Base-by-base conservation (phyloP, 2,888 invertebrate species). In the Schrankia costaestrigalis region DNA sequence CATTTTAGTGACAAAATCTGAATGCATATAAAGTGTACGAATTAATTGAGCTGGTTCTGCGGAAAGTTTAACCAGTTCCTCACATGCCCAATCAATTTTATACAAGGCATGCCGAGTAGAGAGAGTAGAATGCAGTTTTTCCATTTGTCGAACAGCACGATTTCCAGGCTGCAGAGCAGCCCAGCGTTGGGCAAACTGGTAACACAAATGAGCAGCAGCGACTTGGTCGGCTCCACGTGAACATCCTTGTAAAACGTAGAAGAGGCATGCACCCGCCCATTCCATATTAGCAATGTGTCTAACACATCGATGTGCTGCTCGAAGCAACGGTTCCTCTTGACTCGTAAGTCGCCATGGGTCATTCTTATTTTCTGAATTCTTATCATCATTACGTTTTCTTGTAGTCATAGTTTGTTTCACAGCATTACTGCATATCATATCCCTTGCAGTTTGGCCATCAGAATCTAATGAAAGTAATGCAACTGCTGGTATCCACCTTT, bases 381-480 rank as follows among this genome's bases (percentile, higher is more conserved):
- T 47, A 22, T 59, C 59, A 36, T 81, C 75, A 31, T 55, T 67
- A 25, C 60, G 71, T 53, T 79, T 83, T 47, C 80, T 65, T n/a
- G 72, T 61, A 9, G 87, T 88, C 89, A 89, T 89, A 1, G 87
- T 89, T 71, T 88, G 88, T 59, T 87, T 87, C 12, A 89, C 74
- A 32, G 89, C 89, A 37, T 86, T 89, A 56, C 89, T 88, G 46
- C 89, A 88, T 52, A 89, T 81, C 88, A 89, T 89, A 52, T 89
- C 89, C 51, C 67, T 77, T n/a, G 84, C 81, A 15, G 78, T 83
- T 63, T 89, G 88, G 37, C 72, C 49, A 63, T 87, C 80, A 9
- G 74, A 68, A 51, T 88, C 81, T 11, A 89, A 66, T 15, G 78
- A 67, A 21, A 89, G 61, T 39, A 88, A 66, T 21, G 78, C 59